These are phyloP conservation scores for Protophormia terraenovae DNA, from an alignment of 2,888 invertebrate species.

Conservation along the genomic window DNA sequence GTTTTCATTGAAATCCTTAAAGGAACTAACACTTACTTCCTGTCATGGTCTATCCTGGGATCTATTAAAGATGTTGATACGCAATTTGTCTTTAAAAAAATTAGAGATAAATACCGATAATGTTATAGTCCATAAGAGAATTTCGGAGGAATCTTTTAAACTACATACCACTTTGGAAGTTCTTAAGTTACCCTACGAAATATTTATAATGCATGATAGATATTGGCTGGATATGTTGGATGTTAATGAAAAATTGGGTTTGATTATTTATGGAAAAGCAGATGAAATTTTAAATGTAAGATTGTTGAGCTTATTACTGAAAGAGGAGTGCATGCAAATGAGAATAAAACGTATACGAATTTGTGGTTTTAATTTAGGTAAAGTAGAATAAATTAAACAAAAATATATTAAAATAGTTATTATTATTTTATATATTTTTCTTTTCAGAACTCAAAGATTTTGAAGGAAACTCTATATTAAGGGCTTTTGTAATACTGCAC, in stretches of 20 bases:
- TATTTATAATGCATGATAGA: conserved; percentile 21
- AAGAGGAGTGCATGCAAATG: not conserved
- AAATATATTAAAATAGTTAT: not conserved
- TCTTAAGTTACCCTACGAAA: conserved; percentile 24
- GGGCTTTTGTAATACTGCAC: conserved; percentile 2
- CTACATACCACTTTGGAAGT: conserved; percentile 14
- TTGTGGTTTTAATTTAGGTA: conserved; percentile 55
- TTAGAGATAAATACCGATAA: not conserved
- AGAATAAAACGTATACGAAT: conserved; percentile 31
- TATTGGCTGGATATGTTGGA: conserved; percentile 43
- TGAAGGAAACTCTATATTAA: conserved; percentile 1
- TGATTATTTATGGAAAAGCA: conserved; percentile 35
- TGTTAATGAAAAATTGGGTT: conserved; percentile 13
- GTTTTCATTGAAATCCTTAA: not conserved
- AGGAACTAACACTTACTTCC: conserved; percentile 29
- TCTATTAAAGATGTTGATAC: conserved; percentile 25
- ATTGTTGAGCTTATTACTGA: conserved; percentile 18
- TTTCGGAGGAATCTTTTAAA: not conserved
- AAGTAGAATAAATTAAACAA: no score
- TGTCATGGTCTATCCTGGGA: conserved; percentile 37
- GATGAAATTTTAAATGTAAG: conserved; percentile 17
- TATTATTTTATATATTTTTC: not conserved
- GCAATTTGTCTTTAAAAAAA: conserved; percentile 4
- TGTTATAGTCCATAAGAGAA: not conserved
- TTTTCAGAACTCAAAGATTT: conserved; percentile 48